phyloP scores from a whole-genome alignment of 1,140 invertebrate genomes.

The Magallana gigas region DNA sequence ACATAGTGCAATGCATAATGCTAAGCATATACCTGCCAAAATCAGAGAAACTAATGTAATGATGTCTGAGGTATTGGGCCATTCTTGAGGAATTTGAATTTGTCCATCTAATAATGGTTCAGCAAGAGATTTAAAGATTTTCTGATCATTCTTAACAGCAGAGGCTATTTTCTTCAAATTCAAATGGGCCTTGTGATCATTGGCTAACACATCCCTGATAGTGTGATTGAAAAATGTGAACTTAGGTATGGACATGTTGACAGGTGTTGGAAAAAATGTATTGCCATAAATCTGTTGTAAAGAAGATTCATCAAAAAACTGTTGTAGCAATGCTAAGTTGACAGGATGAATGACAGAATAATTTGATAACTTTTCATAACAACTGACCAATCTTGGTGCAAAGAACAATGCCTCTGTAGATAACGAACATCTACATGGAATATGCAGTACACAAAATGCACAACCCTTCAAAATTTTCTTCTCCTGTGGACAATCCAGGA shows the following conservation, averaged over 20 bases:
- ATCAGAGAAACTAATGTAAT: slow-evolving; percentile 37
- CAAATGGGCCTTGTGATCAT: slow-evolving; percentile 41
- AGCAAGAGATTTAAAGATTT: slow-evolving; percentile 52
- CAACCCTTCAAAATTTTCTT: too few species aligned
- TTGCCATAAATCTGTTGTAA: slow-evolving; percentile 29
- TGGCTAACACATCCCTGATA: slow-evolving; percentile 39
- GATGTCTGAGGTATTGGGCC: slow-evolving; percentile 40
- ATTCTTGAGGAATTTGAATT: slow-evolving; percentile 22
- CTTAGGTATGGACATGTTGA: slow-evolving; percentile 22
- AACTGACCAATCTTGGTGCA: too few species aligned
- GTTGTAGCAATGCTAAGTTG: slow-evolving; percentile 46
- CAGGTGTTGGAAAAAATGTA: slow-evolving; percentile 24
- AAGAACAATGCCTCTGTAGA: too few species aligned
- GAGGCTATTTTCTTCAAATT: slow-evolving; percentile 42
- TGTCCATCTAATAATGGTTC: slow-evolving; percentile 47
- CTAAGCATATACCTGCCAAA: slow-evolving; percentile 24
- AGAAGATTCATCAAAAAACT: slow-evolving; percentile 42
- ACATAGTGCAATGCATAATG: slow-evolving; percentile 24
- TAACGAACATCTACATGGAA: too few species aligned
- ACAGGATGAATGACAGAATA: slow-evolving; percentile 23
- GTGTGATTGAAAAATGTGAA: slow-evolving; percentile 47
- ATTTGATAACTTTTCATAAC: too few species aligned
- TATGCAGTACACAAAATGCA: too few species aligned
- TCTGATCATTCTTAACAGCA: slow-evolving; percentile 45
- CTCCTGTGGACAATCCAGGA: too few species aligned